A percentile compares a stretch with the other conserved stretches of the same genome.
Conservation (phyloP, 2,113 vertebrate species). For the Pachycephala philippinensis region DNA sequence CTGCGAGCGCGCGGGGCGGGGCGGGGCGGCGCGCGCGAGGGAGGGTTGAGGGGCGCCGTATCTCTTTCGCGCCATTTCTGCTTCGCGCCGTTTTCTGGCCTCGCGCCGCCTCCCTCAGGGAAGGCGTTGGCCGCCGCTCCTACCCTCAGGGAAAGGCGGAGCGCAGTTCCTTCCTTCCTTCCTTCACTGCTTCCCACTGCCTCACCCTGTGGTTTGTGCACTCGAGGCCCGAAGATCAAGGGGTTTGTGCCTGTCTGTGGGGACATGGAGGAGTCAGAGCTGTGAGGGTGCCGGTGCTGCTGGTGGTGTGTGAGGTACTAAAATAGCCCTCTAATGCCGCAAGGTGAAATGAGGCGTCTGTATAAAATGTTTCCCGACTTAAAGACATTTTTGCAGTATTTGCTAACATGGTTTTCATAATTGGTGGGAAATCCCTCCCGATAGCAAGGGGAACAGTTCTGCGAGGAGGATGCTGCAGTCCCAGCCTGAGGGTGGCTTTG, state of each 20-base stretch:
- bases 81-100: fast-evolving
- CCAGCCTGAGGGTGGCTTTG: neutral
- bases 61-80: fast-evolving
- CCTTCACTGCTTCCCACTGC: fast-evolving
- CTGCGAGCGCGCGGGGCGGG: no score
- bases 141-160: neutral
- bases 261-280: neutral
- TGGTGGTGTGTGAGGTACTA: neutral
- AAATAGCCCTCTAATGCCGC: fast-evolving
- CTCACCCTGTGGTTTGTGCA: neutral
- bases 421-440: fast-evolving
- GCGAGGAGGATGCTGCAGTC: no score
- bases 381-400: neutral
- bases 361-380: neutral
- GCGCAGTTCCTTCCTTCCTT: no score
- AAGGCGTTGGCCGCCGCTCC: neutral
- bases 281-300: neutral
- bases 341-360: neutral
- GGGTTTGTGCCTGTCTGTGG: neutral
- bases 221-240: neutral
- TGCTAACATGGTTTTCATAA: neutral
- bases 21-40: neutral
- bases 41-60: fast-evolving
- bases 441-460: fast-evolving
- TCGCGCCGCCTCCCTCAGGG: neutral